These are phyloP conservation scores for Sepioteuthis lessoniana DNA, from an alignment of 2,888 invertebrate genomes.

Conservation along the genomic window DNA sequence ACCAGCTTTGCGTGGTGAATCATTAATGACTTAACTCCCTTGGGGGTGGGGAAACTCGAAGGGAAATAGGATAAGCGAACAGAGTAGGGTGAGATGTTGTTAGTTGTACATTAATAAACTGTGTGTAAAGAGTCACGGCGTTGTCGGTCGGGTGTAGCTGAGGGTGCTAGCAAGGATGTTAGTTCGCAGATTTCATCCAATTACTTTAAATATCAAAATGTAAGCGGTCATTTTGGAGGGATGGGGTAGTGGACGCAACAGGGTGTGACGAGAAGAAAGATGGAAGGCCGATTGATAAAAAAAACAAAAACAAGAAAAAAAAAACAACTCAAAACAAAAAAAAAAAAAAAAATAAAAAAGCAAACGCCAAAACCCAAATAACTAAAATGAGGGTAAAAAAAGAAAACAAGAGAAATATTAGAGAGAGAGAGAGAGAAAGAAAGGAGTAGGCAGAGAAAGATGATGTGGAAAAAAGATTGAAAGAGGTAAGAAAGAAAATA, in stretches of 20 bases:
- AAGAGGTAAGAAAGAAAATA: too few species aligned
- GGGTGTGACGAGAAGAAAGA: neutral
- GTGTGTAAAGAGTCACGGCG: neutral
- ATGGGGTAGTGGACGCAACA: neutral
- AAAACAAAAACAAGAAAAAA: too few species aligned
- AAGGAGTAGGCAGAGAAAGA: too few species aligned
- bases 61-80: neutral
- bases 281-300: neutral
- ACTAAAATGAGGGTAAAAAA: too few species aligned
- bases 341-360: too few species aligned
- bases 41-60: neutral
- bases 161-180: neutral
- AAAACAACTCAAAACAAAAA: too few species aligned
- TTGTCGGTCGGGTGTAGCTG: neutral
- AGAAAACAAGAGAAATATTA: too few species aligned
- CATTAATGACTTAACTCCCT: neutral
- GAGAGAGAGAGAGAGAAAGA: too few species aligned
- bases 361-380: too few species aligned
- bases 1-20: neutral
- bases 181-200: neutral
- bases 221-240: neutral
- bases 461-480: too few species aligned
- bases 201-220: neutral
- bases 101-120: conserved; percentile 20
- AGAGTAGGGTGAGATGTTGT: neutral